Base-by-base conservation (phyloP, 2,113 vertebrate species). In the Geococcyx californianus region DNA sequence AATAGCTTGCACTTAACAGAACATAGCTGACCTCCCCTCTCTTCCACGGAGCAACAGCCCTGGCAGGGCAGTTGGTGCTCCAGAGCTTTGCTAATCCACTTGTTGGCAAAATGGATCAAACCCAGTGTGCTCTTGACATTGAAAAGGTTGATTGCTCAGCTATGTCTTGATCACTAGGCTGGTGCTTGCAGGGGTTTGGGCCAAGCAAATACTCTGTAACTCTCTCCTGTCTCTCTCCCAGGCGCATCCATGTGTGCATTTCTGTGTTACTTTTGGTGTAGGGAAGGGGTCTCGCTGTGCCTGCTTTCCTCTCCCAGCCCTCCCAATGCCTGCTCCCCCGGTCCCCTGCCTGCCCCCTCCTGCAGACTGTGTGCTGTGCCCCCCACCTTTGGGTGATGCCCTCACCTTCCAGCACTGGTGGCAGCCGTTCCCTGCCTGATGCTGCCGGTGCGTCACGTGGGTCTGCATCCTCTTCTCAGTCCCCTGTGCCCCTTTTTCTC, bases 321-420 rank as follows among this genome's bases (percentile, higher is more conserved):
- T 77, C 73, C 21, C 36, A 76, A 3, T 2, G 13, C 13, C 11
- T 55, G 17, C 31, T 63, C 7, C 26, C 33, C n/a, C 64, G 33
- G 17, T 72, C 13, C 63, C 26, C 13, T 49, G 34, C 38, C 44
- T 19, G 38, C 60, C 8, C 25, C n/a, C 26, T 87, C 13, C 31
- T 5, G 3, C 34, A 33, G 44, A 34, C 4, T 3, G 19, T 1
- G 1, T 21, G 52, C 63, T 0, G 0, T 69, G 59, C 18, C 26
- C 11, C 28, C 8, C 40, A 44, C 11, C 44, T 38, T 38, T 60
- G 60, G 42, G 42, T 51, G 36, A 67, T 72, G 19, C 21, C 26
- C 21, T 5, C 3, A 16, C n/a, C 12, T 56, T 79, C 68, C 58
- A 87, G n/a, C 49, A 40, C 24, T 0, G 1, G 19, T 2, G 1